Conservation (phyloP, 2,888 invertebrate species). For the Andrena trimmerana region DNA sequence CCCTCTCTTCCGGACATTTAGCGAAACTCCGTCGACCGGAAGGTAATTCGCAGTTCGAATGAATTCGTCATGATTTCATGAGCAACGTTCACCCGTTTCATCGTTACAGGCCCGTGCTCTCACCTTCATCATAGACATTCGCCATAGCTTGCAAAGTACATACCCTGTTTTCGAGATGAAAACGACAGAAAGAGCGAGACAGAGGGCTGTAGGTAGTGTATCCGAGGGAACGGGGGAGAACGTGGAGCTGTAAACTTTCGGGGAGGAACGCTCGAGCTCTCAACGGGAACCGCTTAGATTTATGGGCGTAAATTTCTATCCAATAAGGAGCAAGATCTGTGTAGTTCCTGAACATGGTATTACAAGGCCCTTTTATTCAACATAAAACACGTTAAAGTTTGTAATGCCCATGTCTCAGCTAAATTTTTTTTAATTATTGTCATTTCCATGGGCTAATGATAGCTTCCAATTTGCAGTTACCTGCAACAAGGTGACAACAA, state of each 20-base stretch:
- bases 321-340: constrained; percentile 66
- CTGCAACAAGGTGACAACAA: neutral
- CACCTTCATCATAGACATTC: constrained; percentile 68
- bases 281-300: constrained; percentile 76
- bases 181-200: constrained; percentile 59
- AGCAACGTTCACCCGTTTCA: constrained; percentile 75
- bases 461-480: neutral
- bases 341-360: constrained; percentile 44
- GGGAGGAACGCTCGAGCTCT: constrained; percentile 78
- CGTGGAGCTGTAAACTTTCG: constrained; percentile 72
- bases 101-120: constrained; percentile 66
- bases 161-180: constrained; percentile 48
- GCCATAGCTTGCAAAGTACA: constrained; percentile 70
- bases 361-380: constrained; percentile 21
- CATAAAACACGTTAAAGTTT: neutral
- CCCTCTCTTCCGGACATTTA: constrained; percentile 73
- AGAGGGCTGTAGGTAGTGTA: constrained; percentile 12
- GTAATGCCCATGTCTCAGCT: neutral
- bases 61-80: constrained; percentile 71
- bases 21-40: constrained; percentile 69
- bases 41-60: constrained; percentile 71
- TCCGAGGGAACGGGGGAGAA: constrained; percentile 28
- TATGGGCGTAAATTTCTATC: constrained; percentile 79
- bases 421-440: neutral
- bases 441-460: neutral